A percentile compares a stretch with the other conserved stretches of the same genome.
Conservation (phyloP, 1,140 invertebrate genomes). For the Drosophila bocki region DNA sequence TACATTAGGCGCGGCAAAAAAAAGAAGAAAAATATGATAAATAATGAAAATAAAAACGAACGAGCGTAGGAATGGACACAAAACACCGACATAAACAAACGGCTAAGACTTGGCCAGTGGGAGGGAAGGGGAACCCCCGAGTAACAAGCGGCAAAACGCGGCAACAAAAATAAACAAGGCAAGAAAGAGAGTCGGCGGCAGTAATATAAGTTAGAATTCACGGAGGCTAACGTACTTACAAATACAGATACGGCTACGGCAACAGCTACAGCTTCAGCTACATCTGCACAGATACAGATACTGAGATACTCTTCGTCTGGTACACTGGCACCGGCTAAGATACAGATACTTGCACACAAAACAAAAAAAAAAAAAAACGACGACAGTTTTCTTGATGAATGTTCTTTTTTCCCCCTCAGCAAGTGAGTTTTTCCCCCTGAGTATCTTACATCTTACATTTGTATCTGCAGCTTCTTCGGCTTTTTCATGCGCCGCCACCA, state of each 20-base stretch:
- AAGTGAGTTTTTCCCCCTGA: constrained; percentile 69
- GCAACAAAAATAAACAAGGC: constrained; percentile 44
- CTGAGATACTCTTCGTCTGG: constrained; percentile 22
- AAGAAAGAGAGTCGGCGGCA: constrained; percentile 1
- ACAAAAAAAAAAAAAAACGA: constrained; percentile 53
- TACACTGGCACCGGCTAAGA: constrained; percentile 20
- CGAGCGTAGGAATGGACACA: constrained; percentile 31
- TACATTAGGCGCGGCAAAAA: constrained; percentile 47
- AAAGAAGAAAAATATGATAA: constrained; percentile 58
- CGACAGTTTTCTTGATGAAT: constrained; percentile 83
- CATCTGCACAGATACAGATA: constrained; percentile 51
- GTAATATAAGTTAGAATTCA: constrained; percentile 71
- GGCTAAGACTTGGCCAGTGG: neutral
- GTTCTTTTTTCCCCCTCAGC: constrained; percentile 53
- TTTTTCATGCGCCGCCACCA: constrained; percentile 55
- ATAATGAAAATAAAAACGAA: constrained; percentile 55
- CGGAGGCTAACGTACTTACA: constrained; percentile 71
- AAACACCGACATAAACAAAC: constrained; percentile 64
- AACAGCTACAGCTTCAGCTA: constrained; percentile 30
- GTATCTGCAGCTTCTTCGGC: constrained; percentile 51
- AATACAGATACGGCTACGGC: constrained; percentile 24
- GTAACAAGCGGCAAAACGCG: constrained; percentile 37
- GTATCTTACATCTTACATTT: constrained; percentile 58
- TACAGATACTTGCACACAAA: constrained; percentile 36
- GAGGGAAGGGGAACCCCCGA: neutral